phyloP scores from a whole-genome alignment of 2,113 vertebrate species.

The Alethe castanea region DNA sequence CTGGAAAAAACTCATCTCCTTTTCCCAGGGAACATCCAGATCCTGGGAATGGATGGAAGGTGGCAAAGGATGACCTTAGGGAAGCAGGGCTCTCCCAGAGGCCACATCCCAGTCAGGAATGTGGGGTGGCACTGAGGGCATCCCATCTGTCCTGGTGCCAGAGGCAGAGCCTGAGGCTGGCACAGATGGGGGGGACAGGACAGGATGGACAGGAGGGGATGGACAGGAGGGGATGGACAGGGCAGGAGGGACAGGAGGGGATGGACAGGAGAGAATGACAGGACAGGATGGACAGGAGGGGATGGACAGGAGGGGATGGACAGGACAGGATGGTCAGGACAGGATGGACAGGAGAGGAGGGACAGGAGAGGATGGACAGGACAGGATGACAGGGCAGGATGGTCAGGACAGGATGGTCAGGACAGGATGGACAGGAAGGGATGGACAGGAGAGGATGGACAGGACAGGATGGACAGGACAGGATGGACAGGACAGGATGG shows the following conservation, averaged over 20 bases:
- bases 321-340: no score
- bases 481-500: no score
- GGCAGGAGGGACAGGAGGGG: background rate
- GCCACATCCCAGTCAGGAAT: background rate
- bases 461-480: no score
- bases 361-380: background rate
- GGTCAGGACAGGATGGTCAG: background rate
- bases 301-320: no score
- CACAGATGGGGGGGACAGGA: background rate
- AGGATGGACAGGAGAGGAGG: background rate
- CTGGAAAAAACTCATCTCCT: rapidly evolving
- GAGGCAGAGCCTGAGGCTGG: background rate
- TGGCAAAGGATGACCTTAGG: no score
- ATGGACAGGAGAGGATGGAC: no score
- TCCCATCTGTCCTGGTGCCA: rapidly evolving
- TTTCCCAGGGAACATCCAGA: background rate
- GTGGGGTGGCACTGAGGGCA: rapidly evolving
- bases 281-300: background rate
- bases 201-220: no score
- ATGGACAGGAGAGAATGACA: no score
- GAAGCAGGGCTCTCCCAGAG: background rate
- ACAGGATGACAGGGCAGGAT: background rate
- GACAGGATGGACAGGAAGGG: background rate
- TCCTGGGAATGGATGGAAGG: background rate
- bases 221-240: background rate